Base-by-base conservation (phyloP, 1,140 invertebrate species). In the Drosophila chauvacae region DNA sequence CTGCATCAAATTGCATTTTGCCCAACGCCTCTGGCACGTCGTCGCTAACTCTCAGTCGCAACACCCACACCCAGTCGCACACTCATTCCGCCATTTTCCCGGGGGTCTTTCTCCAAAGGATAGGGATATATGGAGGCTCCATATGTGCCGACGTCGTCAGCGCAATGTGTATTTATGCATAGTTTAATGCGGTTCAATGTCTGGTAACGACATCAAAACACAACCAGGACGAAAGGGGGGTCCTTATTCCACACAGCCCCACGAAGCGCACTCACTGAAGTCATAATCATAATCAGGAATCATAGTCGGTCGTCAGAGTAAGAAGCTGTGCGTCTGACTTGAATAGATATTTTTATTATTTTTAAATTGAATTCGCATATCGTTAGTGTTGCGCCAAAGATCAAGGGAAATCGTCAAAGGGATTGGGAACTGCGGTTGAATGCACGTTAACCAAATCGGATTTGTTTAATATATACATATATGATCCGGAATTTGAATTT, bases 111-210 rank as follows among this genome's bases (percentile, higher is more conserved):
- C 57, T n/a, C 14, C 14, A 26, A 26, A 16, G 47, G 33, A 62
- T 35, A 37, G 47, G 16, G 45, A 35, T 26, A 26, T 14, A 26
- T 16, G 39, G 74, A 76, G 80, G 56, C 16, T 70, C 81, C 83
- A 88, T 87, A 87, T 88, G 84, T 73, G 71, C 70, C 51, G 81
- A 85, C 75, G 60, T 60, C 83, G 69, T 70, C 81, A 53, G 66
- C 66, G 83, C 84, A 88, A 87, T 87, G 83, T 87, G 84, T 87
- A 87, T 87, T 87, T 87, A 87, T 87, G 84, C 84, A 90, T 80
- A 88, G 84, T 90, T 87, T 87, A 87, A 88, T 88, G 84, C 84
- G 84, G 84, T 88, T 88, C 84, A 88, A 88, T 90, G 84, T 88
- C 84, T 88, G 84, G 77, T 90, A 88, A 88, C 77, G 84, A 88